Base-by-base conservation (phyloP, 2,888 invertebrate species). In the Agonopterix alstromeriana region DNA sequence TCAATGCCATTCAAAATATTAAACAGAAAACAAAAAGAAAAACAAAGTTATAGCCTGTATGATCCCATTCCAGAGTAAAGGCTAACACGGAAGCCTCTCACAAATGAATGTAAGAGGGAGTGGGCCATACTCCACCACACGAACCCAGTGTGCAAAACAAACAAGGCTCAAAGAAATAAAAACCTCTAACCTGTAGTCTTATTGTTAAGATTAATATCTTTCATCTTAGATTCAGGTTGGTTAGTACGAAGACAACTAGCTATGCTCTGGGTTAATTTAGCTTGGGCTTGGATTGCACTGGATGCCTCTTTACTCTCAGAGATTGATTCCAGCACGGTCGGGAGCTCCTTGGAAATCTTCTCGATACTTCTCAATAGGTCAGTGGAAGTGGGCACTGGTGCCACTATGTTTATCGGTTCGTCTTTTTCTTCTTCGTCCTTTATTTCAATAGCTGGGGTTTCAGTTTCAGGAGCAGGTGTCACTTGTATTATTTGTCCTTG, bases 141-240 rank as follows among this genome's bases (percentile, higher is more conserved):
- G 27, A 36, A 42, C 44, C 27, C 27, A 5, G 5, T 27, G 27
- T 3, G 5, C 27, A 27, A 7, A 27, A 27, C 27, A 27, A 27
- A n/a, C n/a, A n/a, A 17, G 5, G 38, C 38, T 8, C 3, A 38
- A 38, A 38, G 8, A 43, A 43, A 46, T 40, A 46, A 45, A 53
- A 44, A 43, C 52, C 77, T 57, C 63, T 27, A 27, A 87, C 87
- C 87, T 77, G 80, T 66, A 54, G 74, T 62, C 57, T 80, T 80
- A 74, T 67, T 83, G 53, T 83, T 86, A 53, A 81, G 72, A 61
- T 86, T 84, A 63, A 83, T 77, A 80, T 87, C 87, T 78, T 84
- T 87, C 85, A 87, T 87, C 61, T 78, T 85, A 63, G 66, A 58
- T 50, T 84, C 83, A 74, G 68, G 70, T 64, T 67, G 82, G 71